Evolutionary conservation across 2,113 vertebrate genomes (phyloP).

Genomic region (Egretta garzetta): DNA sequence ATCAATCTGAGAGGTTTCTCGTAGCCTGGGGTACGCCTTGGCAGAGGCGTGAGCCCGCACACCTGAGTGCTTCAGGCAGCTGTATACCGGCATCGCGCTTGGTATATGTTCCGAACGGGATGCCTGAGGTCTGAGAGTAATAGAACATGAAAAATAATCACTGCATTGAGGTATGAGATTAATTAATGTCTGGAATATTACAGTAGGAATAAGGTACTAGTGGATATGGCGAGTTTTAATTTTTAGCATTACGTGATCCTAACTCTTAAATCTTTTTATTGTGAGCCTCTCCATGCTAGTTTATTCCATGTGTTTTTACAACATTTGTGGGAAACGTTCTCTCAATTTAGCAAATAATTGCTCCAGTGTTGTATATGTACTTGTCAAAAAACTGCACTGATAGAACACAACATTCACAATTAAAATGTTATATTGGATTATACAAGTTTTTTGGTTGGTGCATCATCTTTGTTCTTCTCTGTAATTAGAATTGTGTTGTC

Average conservation of each 20-base stretch:
- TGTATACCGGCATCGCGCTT: accelerated
- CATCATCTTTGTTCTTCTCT: neutral
- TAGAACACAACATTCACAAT: neutral
- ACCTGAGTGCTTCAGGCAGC: neutral
- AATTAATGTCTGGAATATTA: neutral
- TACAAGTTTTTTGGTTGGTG: neutral
- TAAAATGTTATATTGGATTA: neutral
- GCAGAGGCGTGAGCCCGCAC: neutral
- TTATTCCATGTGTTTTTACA: neutral
- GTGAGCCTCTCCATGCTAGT: neutral
- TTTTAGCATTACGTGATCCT: neutral
- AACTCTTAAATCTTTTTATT: neutral
- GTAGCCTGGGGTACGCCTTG: neutral
- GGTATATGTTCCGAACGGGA: neutral
- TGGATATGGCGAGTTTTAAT: neutral
- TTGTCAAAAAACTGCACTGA: neutral
- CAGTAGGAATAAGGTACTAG: neutral
- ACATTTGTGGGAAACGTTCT: neutral
- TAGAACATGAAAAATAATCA: neutral
- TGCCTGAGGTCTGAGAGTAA: neutral
- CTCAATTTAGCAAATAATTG: neutral
- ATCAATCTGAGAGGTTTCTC: neutral
- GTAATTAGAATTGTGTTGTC: neutral
- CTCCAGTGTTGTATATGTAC: neutral
- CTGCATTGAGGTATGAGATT: accelerated